Percentiles rank a stretch among this genome's conserved stretches.
phyloP scores from a whole-genome alignment of 2,113 vertebrate species.

The Dromaius novaehollandiae region DNA sequence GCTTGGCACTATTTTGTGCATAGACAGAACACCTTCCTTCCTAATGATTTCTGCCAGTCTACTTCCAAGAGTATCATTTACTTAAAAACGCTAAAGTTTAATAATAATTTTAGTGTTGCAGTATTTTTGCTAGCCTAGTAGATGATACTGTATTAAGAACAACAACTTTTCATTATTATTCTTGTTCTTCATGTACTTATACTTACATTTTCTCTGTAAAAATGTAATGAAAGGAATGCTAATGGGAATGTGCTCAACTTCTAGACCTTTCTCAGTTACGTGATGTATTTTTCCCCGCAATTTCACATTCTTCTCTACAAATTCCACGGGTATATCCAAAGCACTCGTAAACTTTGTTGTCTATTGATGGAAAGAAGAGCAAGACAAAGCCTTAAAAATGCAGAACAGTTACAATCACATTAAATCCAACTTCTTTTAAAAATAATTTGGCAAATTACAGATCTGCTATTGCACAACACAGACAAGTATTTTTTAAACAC shows the following conservation, averaged over 20 bases:
- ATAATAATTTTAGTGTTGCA: not conserved
- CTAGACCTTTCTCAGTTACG: conserved; percentile 83
- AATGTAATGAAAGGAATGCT: conserved; percentile 82
- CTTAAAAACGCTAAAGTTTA: not conserved
- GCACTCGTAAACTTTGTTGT: conserved; percentile 85
- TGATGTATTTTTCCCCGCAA: conserved; percentile 83
- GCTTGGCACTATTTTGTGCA: not conserved
- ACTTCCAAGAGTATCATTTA: not conserved
- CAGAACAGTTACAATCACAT: not conserved
- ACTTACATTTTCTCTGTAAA: conserved; percentile 82
- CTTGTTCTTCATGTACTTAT: not conserved
- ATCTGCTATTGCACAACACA: not conserved
- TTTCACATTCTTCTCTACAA: conserved; percentile 88
- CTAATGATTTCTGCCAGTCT: not conserved
- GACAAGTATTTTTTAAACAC: not conserved
- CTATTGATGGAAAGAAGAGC: conserved; percentile 67
- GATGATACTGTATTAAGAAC: not conserved
- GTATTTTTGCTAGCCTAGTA: not conserved
- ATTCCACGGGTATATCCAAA: conserved; percentile 86
- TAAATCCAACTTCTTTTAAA: not conserved
- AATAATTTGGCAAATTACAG: not conserved
- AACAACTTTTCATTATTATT: not conserved
- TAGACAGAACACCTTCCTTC: not conserved
- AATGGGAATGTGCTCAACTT: conserved; percentile 92
- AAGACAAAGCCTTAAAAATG: not conserved